Conservation (phyloP, 2,888 invertebrate genomes). For the Drosophila melanosoma region DNA sequence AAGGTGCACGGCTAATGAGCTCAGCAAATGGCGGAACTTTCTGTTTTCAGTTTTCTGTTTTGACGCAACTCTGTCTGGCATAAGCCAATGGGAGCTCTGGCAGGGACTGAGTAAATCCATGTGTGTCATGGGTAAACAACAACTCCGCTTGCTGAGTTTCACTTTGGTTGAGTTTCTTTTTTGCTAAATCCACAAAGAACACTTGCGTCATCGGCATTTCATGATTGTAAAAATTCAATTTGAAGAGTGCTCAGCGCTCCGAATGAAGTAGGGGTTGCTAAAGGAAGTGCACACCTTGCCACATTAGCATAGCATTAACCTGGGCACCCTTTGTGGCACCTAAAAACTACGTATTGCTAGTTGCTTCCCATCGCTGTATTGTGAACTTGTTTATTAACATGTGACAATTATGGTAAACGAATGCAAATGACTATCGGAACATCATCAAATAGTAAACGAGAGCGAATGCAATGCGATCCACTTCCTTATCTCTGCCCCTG, state of each 20-base stretch:
- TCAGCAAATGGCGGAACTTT: slow-evolving; percentile 49
- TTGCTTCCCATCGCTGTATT: slow-evolving; percentile 48
- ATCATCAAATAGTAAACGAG: slow-evolving; percentile 13
- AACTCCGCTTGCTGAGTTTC: slow-evolving; percentile 52
- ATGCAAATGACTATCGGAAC: slow-evolving; percentile 54
- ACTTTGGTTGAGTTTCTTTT: slow-evolving; percentile 5
- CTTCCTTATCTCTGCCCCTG: slow-evolving; percentile 34
- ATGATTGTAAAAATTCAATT: slow-evolving; percentile 34
- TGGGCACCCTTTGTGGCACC: slow-evolving; percentile 13
- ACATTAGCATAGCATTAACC: slow-evolving; percentile 76
- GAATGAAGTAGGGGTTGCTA: slow-evolving; percentile 52
- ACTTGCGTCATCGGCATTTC: slow-evolving; percentile 70
- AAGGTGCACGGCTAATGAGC: slow-evolving; percentile 71
- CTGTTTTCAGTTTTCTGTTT: slow-evolving; percentile 59
- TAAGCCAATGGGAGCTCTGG: slow-evolving; percentile 11
- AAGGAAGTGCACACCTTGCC: slow-evolving; percentile 74
- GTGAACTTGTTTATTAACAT: slow-evolving; percentile 74
- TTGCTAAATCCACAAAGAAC: slow-evolving; percentile 53
- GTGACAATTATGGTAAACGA: slow-evolving; percentile 72
- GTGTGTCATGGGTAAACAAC: slow-evolving; percentile 50
- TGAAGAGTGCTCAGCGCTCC: slow-evolving; percentile 4
- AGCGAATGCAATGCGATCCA: slow-evolving; percentile 55
- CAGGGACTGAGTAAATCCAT: slow-evolving; percentile 8
- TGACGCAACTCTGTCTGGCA: slow-evolving; percentile 74
- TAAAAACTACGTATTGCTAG: slow-evolving; percentile 20